These are phyloP conservation scores for Diorhabda elongata DNA, from an alignment of 1,140 invertebrate species.

Conservation along the genomic window DNA sequence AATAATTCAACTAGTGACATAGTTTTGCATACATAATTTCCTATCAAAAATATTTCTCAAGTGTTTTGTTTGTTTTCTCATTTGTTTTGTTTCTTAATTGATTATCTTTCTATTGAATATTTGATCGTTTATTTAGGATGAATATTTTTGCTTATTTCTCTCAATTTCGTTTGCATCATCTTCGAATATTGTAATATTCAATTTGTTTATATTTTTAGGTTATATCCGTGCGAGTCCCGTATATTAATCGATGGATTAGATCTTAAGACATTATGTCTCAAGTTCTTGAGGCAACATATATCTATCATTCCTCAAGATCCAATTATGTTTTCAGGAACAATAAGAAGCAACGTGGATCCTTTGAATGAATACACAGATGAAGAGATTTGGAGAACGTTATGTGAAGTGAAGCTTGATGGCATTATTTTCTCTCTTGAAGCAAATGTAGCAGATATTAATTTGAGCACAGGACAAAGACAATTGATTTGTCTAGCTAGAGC, in stretches of 20 bases:
- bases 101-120: too few species aligned
- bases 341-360: slow-evolving; percentile 42
- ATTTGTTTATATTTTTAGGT: slow-evolving; percentile 37
- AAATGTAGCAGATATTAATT: slow-evolving; percentile 36
- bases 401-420: slow-evolving; percentile 40
- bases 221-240: slow-evolving; percentile 52
- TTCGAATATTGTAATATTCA: not conserved
- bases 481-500: slow-evolving; percentile 74
- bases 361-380: slow-evolving; percentile 47
- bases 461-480: slow-evolving; percentile 76
- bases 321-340: slow-evolving; percentile 66
- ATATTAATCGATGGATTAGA: slow-evolving; percentile 60
- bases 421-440: slow-evolving; percentile 22
- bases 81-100: too few species aligned
- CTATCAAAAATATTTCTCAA: too few species aligned
- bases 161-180: too few species aligned
- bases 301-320: slow-evolving; percentile 86
- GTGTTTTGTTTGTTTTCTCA: too few species aligned
- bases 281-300: slow-evolving; percentile 67
- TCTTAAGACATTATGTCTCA: slow-evolving; percentile 58
- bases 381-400: slow-evolving; percentile 38
- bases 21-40: too few species aligned
- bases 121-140: too few species aligned
- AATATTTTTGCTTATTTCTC: too few species aligned
- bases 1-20: too few species aligned